A percentile compares a stretch with the other conserved stretches of the same genome.
These are phyloP conservation scores for Coendou prehensilis DNA, from an alignment of 2,797 vertebrate species.

Conservation along the genomic window DNA sequence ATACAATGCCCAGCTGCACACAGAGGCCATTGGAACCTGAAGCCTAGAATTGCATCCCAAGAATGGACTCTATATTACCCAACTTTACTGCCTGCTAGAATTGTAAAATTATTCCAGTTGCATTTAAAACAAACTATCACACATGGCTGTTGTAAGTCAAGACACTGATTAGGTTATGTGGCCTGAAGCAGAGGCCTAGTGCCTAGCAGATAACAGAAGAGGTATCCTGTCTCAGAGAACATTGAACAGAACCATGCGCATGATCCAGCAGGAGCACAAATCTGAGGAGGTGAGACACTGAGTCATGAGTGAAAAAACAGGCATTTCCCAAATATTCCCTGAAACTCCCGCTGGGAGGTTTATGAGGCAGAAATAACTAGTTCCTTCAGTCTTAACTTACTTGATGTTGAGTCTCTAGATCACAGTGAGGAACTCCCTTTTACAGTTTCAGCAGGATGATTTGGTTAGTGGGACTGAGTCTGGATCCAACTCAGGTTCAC, in stretches of 20 bases:
- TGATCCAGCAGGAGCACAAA: not conserved
- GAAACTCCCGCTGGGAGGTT: conserved; percentile 1
- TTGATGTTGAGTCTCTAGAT: not conserved
- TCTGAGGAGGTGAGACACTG: not conserved
- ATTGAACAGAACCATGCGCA: not conserved
- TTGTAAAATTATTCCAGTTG: not conserved
- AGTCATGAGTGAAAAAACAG: conserved; percentile 32
- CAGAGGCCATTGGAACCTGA: not conserved
- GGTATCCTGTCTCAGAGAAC: not conserved
- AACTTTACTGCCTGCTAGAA: not conserved
- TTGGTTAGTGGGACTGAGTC: not conserved
- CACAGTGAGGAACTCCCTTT: not conserved
- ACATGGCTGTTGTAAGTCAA: not conserved
- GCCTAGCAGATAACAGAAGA: not conserved
- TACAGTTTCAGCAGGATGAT: not conserved
- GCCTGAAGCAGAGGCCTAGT: not conserved
- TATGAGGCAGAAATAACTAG: not conserved
- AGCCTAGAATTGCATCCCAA: not conserved
- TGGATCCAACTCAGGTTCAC: not conserved
- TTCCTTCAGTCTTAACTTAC: not conserved
- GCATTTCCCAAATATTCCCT: not conserved
- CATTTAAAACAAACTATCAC: not conserved
- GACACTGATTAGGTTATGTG: not conserved
- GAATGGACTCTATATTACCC: not conserved
- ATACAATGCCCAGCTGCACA: not conserved